Evolutionary conservation across 1,140 invertebrate genomes (phyloP).

Genomic region (Teleogryllus occipitalis): DNA sequence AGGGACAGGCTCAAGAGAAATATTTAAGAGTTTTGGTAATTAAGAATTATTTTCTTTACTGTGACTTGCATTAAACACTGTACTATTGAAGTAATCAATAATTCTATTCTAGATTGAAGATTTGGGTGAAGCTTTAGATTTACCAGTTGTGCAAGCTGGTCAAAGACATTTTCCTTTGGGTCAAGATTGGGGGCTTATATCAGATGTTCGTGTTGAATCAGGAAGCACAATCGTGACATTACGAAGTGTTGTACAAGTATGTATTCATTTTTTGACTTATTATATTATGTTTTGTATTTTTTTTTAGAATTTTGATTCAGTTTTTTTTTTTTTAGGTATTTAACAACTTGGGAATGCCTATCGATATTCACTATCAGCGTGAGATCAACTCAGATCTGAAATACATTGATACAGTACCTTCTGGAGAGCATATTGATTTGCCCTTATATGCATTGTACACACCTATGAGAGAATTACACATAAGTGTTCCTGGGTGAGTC

Average conservation of each 20-base stretch:
- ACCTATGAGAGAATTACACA: constrained; percentile 75
- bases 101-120: background rate
- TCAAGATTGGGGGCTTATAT: constrained; percentile 65
- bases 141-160: constrained; percentile 79
- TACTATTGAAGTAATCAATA: no score
- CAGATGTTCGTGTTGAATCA: constrained; percentile 59
- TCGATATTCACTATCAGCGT: constrained; percentile 80
- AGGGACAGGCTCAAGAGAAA: background rate
- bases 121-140: constrained; percentile 34
- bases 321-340: constrained; percentile 48
- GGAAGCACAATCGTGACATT: constrained; percentile 63
- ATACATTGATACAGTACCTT: constrained; percentile 57
- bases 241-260: constrained; percentile 63
- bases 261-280: background rate
- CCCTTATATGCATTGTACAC: constrained; percentile 83
- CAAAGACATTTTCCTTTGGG: constrained; percentile 77
- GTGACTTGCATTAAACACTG: no score
- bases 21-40: background rate
- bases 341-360: constrained; percentile 71
- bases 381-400: constrained; percentile 60
- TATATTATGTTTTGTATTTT: background rate
- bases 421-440: constrained; percentile 60
- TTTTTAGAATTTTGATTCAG: background rate
- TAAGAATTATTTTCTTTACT: background rate
- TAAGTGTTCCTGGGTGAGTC: constrained; percentile 60